A percentile compares a stretch with the other conserved stretches of the same genome.
These are phyloP conservation scores for Ornithorhynchus anatinus DNA, from an alignment of 2,113 vertebrate species.

Conservation along the genomic window DNA sequence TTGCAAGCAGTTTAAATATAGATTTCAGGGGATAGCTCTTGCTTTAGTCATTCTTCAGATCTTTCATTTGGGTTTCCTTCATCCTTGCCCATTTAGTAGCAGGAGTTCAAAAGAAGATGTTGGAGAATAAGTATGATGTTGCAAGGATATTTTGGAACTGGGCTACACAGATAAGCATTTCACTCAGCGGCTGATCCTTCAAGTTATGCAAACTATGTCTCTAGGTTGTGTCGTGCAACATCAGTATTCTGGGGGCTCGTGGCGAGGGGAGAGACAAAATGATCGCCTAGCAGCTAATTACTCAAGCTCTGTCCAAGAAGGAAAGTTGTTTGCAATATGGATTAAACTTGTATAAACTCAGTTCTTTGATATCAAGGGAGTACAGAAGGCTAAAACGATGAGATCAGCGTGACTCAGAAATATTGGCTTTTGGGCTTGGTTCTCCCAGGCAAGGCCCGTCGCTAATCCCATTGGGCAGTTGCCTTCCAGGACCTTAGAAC, in stretches of 20 bases:
- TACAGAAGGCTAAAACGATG: neutral
- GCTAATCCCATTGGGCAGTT: too few species aligned
- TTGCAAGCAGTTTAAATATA: conserved; percentile 23
- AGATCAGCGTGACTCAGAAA: neutral
- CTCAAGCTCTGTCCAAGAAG: conserved; percentile 13
- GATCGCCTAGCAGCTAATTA: conserved; percentile 30
- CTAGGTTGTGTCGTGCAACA: neutral
- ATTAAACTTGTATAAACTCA: conserved; percentile 17
- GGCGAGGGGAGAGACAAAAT: neutral
- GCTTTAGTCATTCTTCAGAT: conserved; percentile 28
- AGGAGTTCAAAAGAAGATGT: conserved; percentile 22
- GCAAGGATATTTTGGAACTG: conserved; percentile 44
- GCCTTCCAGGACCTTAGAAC: too few species aligned
- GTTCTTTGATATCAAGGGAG: neutral
- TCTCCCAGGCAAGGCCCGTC: conserved; percentile 14
- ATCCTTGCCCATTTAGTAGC: conserved; percentile 3
- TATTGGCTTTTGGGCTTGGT: neutral
- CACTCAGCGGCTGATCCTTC: conserved; percentile 33
- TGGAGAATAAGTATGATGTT: conserved; percentile 34
- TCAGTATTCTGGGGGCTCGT: too few species aligned
- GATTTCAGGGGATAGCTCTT: neutral
- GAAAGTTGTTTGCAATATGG: conserved; percentile 1
- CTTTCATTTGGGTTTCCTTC: too few species aligned
- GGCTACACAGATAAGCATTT: conserved; percentile 31
- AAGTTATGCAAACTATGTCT: conserved; percentile 29